Conservation (phyloP, 2,888 invertebrate species). For the Tipula confusa region DNA sequence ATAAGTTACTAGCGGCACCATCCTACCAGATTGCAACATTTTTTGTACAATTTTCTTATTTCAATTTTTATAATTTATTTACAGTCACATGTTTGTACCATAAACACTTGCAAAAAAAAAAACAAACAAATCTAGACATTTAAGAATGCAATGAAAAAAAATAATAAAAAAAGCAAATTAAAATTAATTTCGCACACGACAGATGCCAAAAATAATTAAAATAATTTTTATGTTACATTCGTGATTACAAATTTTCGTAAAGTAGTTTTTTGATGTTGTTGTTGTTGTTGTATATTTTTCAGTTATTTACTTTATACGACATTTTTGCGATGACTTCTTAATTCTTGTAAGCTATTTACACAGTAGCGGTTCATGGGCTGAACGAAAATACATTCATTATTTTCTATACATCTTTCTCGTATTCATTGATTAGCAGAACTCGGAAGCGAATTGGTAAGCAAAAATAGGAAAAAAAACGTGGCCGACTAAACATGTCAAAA, state of each 20-base stretch:
- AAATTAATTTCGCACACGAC: conserved; percentile 25
- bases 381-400: too few species aligned
- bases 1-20: too few species aligned
- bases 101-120: background rate
- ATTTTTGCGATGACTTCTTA: background rate
- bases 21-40: too few species aligned
- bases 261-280: background rate
- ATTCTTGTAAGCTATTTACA: too few species aligned
- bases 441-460: too few species aligned
- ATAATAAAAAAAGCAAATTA: background rate
- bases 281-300: background rate
- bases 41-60: background rate
- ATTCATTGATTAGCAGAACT: too few species aligned
- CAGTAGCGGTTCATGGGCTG: too few species aligned
- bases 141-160: background rate
- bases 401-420: too few species aligned
- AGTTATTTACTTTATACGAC: background rate
- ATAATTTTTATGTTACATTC: conserved; percentile 12
- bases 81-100: background rate
- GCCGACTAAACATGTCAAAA: too few species aligned
- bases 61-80: background rate
- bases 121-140: conserved; percentile 6
- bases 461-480: too few species aligned
- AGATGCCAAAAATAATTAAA: conserved; percentile 25
- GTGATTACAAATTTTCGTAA: background rate